phyloP scores from a whole-genome alignment of 2,888 invertebrate species.

The Rhamnusium bicolor region DNA sequence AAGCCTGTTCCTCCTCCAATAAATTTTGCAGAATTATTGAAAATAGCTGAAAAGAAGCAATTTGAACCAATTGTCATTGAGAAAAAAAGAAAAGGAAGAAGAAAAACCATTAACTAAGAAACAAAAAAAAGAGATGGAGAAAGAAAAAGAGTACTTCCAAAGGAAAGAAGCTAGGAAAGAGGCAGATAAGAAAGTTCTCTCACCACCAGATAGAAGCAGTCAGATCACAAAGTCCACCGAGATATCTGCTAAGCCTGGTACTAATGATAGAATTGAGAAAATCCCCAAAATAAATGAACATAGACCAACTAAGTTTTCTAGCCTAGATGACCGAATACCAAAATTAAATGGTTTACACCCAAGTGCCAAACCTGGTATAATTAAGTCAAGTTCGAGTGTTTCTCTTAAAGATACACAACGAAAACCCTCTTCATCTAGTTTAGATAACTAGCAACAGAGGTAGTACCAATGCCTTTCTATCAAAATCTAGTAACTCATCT shows the following conservation, averaged over 20 bases:
- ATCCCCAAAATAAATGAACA: constrained; percentile 74
- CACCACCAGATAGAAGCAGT: neutral
- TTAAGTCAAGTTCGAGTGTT: constrained; percentile 29
- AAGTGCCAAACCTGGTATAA: constrained; percentile 37
- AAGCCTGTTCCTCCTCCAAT: constrained; percentile 82
- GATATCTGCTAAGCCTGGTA: constrained; percentile 22
- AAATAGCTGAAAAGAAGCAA: constrained; percentile 88
- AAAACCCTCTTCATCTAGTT: neutral
- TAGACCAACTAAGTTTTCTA: constrained; percentile 1
- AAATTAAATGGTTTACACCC: constrained; percentile 33
- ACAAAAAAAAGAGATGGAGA: constrained; percentile 83
- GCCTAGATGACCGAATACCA: constrained; percentile 6
- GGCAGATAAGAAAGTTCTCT: constrained; percentile 28
- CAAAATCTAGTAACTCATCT: neutral
- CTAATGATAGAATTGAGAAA: constrained; percentile 53
- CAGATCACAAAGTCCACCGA: constrained; percentile 40
- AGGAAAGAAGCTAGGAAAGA: constrained; percentile 69
- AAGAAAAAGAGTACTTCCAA: constrained; percentile 79
- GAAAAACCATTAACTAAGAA: constrained; percentile 87
- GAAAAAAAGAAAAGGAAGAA: constrained; percentile 72
- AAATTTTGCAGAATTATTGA: constrained; percentile 81
- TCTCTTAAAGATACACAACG: constrained; percentile 5
- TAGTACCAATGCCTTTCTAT: neutral
- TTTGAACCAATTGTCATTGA: constrained; percentile 82
- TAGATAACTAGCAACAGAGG: neutral